A percentile compares a stretch with the other conserved stretches of the same genome.
These are phyloP conservation scores for Torymus aiolomorphi DNA, from an alignment of 2,888 invertebrate species.

Conservation along the genomic window DNA sequence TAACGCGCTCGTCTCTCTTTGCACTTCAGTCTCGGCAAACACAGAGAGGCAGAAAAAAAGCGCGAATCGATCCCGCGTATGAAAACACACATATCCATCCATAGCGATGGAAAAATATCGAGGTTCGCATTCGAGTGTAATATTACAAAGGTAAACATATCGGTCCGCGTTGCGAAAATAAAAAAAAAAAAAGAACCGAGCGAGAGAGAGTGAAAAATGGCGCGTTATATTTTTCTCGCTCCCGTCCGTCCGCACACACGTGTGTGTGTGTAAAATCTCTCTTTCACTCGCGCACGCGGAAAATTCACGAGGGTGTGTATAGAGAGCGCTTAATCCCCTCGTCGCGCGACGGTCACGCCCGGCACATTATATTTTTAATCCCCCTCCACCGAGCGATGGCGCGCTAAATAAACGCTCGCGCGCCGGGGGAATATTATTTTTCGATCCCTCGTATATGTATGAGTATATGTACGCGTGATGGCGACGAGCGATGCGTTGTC, in stretches of 20 bases:
- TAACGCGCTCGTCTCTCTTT: not conserved
- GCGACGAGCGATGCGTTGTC: too few species aligned
- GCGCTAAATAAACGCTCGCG: constrained; percentile 70
- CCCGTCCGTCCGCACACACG: not conserved
- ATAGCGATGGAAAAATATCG: constrained; percentile 30
- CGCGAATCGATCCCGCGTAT: not conserved
- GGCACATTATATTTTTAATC: constrained; percentile 74
- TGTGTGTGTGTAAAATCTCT: not conserved
- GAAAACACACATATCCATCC: not conserved
- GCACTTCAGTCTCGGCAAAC: not conserved
- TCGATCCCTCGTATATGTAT: constrained; percentile 65
- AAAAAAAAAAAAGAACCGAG: constrained; percentile 12
- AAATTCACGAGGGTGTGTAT: not conserved
- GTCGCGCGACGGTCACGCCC: constrained; percentile 71
- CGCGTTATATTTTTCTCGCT: constrained; percentile 30
- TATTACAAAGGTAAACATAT: constrained; percentile 39
- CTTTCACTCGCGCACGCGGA: not conserved
- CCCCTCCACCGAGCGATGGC: constrained; percentile 56
- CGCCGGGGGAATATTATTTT: constrained; percentile 70
- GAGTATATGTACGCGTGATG: too few species aligned
- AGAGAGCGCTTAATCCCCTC: constrained; percentile 65
- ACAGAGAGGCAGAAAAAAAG: not conserved
- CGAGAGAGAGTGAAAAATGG: too few species aligned
- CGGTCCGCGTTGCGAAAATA: constrained; percentile 11
- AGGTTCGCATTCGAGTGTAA: constrained; percentile 22